phyloP scores from a whole-genome alignment of 2,797 vertebrate species.

The Ispidina lecontei region DNA sequence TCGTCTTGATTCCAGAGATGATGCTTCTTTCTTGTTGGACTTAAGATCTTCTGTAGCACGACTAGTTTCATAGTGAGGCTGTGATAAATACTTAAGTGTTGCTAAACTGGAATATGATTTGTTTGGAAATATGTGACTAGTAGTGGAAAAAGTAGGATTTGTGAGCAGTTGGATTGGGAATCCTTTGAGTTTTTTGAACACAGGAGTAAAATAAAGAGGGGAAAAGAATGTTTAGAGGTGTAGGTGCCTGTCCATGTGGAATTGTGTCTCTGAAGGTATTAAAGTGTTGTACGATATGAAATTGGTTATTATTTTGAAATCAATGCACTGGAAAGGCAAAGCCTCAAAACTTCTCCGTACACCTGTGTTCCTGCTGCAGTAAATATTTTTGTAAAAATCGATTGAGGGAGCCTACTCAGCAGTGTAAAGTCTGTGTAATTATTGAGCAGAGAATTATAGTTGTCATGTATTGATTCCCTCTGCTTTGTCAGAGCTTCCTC shows the following conservation, averaged over 20 bases:
- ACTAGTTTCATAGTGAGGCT: neutral
- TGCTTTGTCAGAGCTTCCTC: constrained; percentile 41
- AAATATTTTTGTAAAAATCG: constrained; percentile 65
- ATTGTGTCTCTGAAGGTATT: neutral
- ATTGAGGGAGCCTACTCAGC: constrained; percentile 34
- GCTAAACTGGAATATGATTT: neutral
- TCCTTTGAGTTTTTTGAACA: neutral
- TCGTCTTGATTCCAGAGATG: neutral
- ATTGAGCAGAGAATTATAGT: constrained; percentile 50
- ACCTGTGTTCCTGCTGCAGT: constrained; percentile 20
- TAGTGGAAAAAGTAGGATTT: neutral
- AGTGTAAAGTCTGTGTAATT: constrained; percentile 57
- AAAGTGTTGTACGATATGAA: neutral
- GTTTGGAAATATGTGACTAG: neutral
- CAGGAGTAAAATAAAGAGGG: neutral
- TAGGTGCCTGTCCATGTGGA: neutral
- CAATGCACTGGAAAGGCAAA: constrained; percentile 3
- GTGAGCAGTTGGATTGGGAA: neutral
- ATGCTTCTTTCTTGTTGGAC: neutral
- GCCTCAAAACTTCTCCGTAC: neutral
- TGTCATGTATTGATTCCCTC: constrained; percentile 48
- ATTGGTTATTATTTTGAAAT: constrained; percentile 43
- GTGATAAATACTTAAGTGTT: neutral
- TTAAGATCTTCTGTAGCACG: neutral
- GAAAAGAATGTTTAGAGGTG: neutral